A percentile compares a stretch with the other conserved stretches of the same genome.
Conservation (phyloP, 1,140 invertebrate genomes). For the Trinorchestia longiramus region DNA sequence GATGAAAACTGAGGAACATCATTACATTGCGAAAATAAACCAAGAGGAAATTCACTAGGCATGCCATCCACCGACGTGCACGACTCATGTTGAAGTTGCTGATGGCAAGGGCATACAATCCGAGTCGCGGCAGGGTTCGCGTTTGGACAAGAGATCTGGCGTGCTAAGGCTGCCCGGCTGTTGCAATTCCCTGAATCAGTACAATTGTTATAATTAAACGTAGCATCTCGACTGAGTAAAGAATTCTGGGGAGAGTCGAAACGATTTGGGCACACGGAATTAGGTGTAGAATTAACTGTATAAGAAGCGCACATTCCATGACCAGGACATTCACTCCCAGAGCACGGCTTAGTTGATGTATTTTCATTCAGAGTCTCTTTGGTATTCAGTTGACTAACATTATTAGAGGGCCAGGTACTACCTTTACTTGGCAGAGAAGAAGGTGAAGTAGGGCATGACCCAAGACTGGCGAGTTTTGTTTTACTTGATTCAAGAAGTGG, state of each 20-base stretch:
- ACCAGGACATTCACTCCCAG: not conserved
- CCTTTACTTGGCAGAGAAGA: not conserved
- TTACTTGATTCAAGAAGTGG: not conserved
- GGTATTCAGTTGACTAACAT: slow-evolving; percentile 24
- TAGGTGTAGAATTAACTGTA: not conserved
- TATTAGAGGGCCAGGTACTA: slow-evolving; percentile 24
- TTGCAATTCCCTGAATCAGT: not conserved
- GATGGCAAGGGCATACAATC: not conserved
- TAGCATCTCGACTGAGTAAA: not conserved
- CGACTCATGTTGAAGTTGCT: not conserved
- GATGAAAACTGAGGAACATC: not conserved
- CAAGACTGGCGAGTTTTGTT: not conserved
- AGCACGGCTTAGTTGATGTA: not conserved
- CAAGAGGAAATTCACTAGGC: not conserved
- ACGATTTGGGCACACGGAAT: not conserved
- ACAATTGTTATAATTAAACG: not conserved
- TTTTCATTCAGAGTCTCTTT: slow-evolving; percentile 10
- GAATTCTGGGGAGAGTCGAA: not conserved
- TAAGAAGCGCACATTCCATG: not conserved
- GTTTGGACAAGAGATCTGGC: slow-evolving; percentile 28
- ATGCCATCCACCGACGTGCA: not conserved
- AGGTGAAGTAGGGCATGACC: slow-evolving; percentile 33
- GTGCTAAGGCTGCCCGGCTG: not conserved
- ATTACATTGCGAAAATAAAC: not conserved
- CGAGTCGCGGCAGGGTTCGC: not conserved